Base-by-base conservation (phyloP, 1,140 invertebrate genomes). In the Nomia melanderi region DNA sequence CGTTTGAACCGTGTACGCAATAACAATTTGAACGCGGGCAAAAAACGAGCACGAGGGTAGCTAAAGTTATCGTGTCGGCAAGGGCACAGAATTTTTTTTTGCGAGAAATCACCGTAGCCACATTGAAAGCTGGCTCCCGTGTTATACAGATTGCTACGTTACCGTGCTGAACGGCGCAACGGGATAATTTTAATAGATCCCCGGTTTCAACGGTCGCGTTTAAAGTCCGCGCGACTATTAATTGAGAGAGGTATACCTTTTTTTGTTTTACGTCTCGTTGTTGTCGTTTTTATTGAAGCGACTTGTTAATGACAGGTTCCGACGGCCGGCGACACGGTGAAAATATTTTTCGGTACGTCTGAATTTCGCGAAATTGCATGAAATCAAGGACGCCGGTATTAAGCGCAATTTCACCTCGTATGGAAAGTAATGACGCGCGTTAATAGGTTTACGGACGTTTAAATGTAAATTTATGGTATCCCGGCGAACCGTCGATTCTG, bases 171-270 rank as follows among this genome's bases (percentile, higher is more conserved):
- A 41, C 31, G 47, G 23, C 60, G 60, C 25, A 25, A 20, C 47
- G 33, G 8, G 47, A 56, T 74, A 74, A 74, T 74, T 66, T 44
- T 39, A 20, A 66, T 62, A 27, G 36, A 23, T 54, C 63, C 14
- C 20, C 7, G 14, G 25, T 66, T 74, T 64, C 31, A 53, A 50
- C 31, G 27, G 36, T 39, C 33, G 27, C 3, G 36, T 47, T 63
- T 60, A 72, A 72, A 50, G n/a, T n/a, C 57, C 23, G 17, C 41
- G 41, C 25, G 6, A 20, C 41, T 72, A 64, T 72, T 66, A 74
- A 66, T 74, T 74, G 66, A 66, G 41, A 6, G 50, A 27, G 72
- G 31, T 66, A 66, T 72, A 63, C 63, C 62, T 63, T 63, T 73
- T 59, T 47, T 25, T 12, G 33, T n/a, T n/a, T n/a, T n/a, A n/a